Percentiles rank a stretch among this genome's conserved stretches.
These are phyloP conservation scores for Macrophya alboannulata DNA, from an alignment of 2,888 invertebrate genomes.

Conservation along the genomic window DNA sequence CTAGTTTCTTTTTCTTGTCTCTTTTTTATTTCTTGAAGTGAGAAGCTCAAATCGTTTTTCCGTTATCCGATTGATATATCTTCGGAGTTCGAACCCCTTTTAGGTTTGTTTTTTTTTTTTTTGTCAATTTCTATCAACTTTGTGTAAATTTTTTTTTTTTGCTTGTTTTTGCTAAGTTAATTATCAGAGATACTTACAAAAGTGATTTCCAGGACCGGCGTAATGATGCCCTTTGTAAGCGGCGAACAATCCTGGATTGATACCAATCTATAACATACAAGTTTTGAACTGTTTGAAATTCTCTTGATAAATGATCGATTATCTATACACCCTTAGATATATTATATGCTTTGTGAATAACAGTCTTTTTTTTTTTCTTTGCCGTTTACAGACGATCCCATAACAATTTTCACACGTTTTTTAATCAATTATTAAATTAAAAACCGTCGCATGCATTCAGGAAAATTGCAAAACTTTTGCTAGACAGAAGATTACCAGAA, in stretches of 20 bases:
- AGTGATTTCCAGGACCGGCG: slow-evolving; percentile 99
- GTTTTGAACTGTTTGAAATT: slow-evolving; percentile 42
- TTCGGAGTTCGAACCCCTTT: slow-evolving; percentile 3
- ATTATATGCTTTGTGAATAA: background rate
- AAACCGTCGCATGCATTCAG: slow-evolving; percentile 2
- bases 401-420: slow-evolving; percentile 8
- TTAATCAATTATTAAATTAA: background rate
- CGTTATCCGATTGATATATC: background rate
- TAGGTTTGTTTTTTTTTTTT: background rate
- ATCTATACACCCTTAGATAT: background rate
- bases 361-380: background rate
- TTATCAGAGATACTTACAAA: slow-evolving; percentile 85
- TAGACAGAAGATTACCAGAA: background rate
- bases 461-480: background rate
- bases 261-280: slow-evolving; percentile 91
- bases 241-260: slow-evolving; percentile 98
- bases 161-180: background rate
- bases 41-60: background rate
- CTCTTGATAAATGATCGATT: background rate
- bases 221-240: slow-evolving; percentile 99
- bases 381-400: background rate
- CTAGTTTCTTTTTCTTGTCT: slow-evolving; percentile 31
- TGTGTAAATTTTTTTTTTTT: background rate
- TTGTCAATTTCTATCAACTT: background rate
- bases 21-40: slow-evolving; percentile 24